phyloP scores from a whole-genome alignment of 2,113 vertebrate genomes.

The Sorex araneus region DNA sequence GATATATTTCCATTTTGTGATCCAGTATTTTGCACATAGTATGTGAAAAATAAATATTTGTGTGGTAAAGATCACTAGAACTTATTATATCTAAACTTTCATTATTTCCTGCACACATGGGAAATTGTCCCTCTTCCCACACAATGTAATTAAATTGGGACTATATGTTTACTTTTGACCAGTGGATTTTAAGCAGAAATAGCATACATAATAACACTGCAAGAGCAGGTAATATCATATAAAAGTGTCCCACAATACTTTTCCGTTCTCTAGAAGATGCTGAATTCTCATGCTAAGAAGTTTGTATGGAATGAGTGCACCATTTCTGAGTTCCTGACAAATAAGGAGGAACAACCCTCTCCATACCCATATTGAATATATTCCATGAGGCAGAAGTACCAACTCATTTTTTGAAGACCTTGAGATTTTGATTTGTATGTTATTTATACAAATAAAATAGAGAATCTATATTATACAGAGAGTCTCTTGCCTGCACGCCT shows the following conservation, averaged over 20 bases:
- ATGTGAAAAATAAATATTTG: neutral
- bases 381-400: neutral
- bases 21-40: neutral
- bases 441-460: too few relatives aligned
- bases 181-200: neutral
- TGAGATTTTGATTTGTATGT: neutral
- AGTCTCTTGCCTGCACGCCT: too few relatives aligned
- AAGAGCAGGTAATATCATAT: slow-evolving; percentile 11
- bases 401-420: neutral
- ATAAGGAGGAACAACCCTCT: neutral
- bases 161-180: neutral
- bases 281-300: neutral
- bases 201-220: neutral
- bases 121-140: neutral
- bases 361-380: neutral
- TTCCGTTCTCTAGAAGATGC: neutral
- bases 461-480: too few relatives aligned
- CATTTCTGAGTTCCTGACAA: neutral
- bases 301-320: neutral
- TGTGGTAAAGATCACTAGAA: neutral
- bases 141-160: neutral
- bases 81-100: neutral
- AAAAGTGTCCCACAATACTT: neutral
- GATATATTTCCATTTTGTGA: slow-evolving; percentile 22
- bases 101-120: neutral